phyloP scores from a whole-genome alignment of 2,113 vertebrate species.

The Hemichromis elongatus region DNA sequence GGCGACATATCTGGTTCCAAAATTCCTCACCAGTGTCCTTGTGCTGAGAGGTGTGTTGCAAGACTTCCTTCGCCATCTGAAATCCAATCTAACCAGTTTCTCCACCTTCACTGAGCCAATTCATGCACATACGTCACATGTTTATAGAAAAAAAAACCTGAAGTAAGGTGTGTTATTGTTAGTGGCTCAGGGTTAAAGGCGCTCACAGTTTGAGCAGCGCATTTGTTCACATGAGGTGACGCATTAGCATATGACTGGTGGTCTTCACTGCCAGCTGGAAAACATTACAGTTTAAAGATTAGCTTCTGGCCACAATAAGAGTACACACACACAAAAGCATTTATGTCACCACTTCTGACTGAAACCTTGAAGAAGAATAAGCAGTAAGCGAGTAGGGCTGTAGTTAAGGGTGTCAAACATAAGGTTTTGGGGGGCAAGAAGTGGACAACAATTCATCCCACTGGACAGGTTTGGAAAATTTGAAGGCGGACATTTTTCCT shows the following conservation, averaged over 20 bases:
- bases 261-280: background rate
- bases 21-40: background rate
- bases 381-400: background rate
- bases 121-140: background rate
- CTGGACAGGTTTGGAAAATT: background rate
- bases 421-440: no score
- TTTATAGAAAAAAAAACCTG: background rate
- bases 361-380: background rate
- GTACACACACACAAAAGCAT: background rate
- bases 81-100: conserved; percentile 1
- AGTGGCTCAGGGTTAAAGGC: background rate
- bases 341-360: background rate
- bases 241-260: background rate
- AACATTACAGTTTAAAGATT: background rate
- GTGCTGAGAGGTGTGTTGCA: background rate
- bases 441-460: background rate
- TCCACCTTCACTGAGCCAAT: fast-evolving
- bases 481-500: background rate
- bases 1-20: background rate
- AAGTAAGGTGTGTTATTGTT: background rate
- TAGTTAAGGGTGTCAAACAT: no score
- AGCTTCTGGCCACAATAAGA: background rate
- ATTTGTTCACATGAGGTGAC: background rate
- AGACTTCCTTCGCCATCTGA: background rate
- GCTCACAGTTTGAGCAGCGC: background rate